Base-by-base conservation (phyloP, 2,113 vertebrate genomes). In the Amphilophus citrinellus region DNA sequence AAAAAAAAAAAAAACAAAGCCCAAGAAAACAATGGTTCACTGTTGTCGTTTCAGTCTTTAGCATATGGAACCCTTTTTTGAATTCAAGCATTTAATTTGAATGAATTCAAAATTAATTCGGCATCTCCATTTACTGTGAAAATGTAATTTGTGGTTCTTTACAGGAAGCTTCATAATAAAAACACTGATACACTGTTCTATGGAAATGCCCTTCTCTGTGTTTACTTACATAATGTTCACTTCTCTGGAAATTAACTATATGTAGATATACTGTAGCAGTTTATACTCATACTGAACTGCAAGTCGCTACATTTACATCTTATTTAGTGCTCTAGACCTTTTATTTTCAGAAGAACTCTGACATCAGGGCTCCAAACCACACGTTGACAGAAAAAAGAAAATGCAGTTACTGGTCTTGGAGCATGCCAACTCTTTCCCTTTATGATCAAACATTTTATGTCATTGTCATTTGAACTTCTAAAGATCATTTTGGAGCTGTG, bases 1-100 rank as follows among this genome's bases (percentile, higher is more conserved):
- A 53, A 20, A 56, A 73, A 53, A 18, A 53, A n/a, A 18, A 73
- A 53, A 27, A 53, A 35, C 17, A 56, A 56, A 73, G 44, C 10
- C 10, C 27, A 8, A 32, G 47, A 56, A 73, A 56, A 73, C 68
- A 73, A 56, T 73, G 18, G 27, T 35, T 56, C 68, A 56, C 0
- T 56, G 68, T 56, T 73, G 27, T 56, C 6, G 20, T 56, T 73
- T 1, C 24, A 73, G 50, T 47, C 11, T 15, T 47, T 4, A 53
- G 44, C 0, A 4, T 53, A 20, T 2, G 0, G 0, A 8, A 32
- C 3, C 66, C 30, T 47, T 14, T 47, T 47, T 47, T 47, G 3
- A 47, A 10, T 56, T 73, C 4, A n/a, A 2, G 0, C 68, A 14
- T 56, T 73, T 73, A 73, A 32, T 32, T 32, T 20, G 3, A 73